Percentiles rank a stretch among this genome's conserved stretches.
phyloP scores from a whole-genome alignment of 1,140 invertebrate genomes.

The Hylaeus volcanicus region DNA sequence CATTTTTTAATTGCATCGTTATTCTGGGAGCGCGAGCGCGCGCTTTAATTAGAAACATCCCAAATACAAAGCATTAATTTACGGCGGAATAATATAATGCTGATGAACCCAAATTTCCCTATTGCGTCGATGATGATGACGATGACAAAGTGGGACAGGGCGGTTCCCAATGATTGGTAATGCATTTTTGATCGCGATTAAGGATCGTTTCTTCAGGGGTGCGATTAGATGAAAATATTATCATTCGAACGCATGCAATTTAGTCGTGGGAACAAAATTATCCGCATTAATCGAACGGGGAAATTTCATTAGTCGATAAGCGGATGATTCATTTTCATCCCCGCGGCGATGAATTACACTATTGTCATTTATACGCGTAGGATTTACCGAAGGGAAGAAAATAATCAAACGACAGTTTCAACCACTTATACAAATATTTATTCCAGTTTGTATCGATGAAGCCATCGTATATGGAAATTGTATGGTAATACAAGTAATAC shows the following conservation, averaged over 20 bases:
- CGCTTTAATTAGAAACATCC: conserved; percentile 15
- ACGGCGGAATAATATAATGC: neutral
- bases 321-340: neutral
- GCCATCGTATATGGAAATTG: too few species aligned
- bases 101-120: neutral
- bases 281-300: neutral
- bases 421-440: too few species aligned
- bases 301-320: conserved; percentile 1
- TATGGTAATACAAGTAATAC: too few species aligned
- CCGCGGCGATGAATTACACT: neutral
- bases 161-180: neutral
- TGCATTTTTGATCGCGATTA: neutral
- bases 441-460: too few species aligned
- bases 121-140: neutral
- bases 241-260: too few species aligned
- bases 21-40: neutral
- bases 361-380: neutral
- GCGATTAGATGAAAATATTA: neutral
- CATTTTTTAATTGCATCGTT: neutral
- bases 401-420: neutral
- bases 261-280: neutral
- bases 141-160: neutral
- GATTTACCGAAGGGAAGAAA: neutral
- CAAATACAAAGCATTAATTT: neutral
- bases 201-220: neutral